phyloP scores from a whole-genome alignment of 2,888 invertebrate species.

The Dolomedes plantarius region DNA sequence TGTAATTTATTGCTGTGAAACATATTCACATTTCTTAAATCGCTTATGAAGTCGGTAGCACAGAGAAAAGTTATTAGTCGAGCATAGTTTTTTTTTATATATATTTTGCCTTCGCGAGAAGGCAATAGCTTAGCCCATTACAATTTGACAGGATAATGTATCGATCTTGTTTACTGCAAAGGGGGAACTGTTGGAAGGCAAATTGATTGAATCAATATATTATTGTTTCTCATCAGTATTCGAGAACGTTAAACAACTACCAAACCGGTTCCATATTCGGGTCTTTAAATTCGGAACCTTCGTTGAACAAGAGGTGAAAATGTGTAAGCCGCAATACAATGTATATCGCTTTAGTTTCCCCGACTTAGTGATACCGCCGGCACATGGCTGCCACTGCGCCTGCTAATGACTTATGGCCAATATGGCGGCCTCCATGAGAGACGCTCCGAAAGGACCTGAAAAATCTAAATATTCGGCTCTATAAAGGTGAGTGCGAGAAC shows the following conservation, averaged over 20 bases:
- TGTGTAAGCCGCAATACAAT: no score
- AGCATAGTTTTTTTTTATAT: no score
- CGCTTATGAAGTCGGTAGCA: neutral
- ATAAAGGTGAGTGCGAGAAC: conserved; percentile 41
- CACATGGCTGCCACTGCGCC: conserved; percentile 32
- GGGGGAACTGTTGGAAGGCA: neutral
- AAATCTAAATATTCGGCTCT: conserved; percentile 12
- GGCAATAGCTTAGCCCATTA: neutral
- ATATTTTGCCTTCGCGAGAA: neutral
- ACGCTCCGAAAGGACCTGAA: conserved; percentile 17
- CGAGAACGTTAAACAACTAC: conserved; percentile 30
- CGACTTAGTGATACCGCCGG: neutral
- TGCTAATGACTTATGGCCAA: conserved; percentile 65
- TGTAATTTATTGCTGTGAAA: neutral
- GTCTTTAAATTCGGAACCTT: no score
- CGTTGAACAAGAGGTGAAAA: no score
- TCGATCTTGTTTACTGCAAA: neutral
- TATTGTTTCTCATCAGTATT: conserved; percentile 51
- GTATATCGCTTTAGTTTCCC: neutral
- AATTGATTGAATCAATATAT: conserved; percentile 25
- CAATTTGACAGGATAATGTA: neutral
- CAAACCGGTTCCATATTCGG: conserved; percentile 36
- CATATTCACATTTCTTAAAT: neutral
- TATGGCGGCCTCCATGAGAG: conserved; percentile 63
- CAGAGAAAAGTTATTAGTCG: neutral